Evolutionary conservation across 30 jellyfish, hydroid and myxozoan genomes (phyloP), one percentile per base, ranked within the genome.

Genomic region (Aurelia aurita complex sp. Pacific): DNA sequence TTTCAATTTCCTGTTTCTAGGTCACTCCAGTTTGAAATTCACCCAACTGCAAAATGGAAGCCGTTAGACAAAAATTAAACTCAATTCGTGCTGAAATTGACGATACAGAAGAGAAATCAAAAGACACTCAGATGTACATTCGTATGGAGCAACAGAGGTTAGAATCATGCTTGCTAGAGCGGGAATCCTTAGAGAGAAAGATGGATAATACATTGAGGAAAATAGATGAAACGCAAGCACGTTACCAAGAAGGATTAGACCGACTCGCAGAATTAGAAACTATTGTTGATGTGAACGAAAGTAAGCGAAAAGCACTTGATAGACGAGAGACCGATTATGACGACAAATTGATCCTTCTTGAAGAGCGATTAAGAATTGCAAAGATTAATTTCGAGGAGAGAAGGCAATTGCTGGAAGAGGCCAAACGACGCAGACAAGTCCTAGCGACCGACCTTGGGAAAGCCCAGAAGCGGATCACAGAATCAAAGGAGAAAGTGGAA

Each of bases 221-320:
- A 64, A 85, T 87, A 13, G 89, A 85, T 19, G 79, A 64, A 33
- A 89, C 98, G 5, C 89, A 92, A 42, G 88, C 69, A 17, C 86
- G 78, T n/a, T 73, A 83, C 43, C 95, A 82, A 74, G 92, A 62
- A 35, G 46, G 63, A 65, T 57, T 92, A 4, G 97, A 92, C 15
- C 51, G 84, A n/a, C 67, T 92, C 17, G 85, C 76, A 46, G 91
- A 87, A 2, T 10, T 85, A 23, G 97, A 87, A 62, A 79, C 90
- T 15, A 63, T 77, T 17, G 74, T 86, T 15, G 98, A 92, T 66
- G 69, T 79, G 2, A 92, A 91, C 65, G 98, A 92, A 65, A 87
- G 98, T 81, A 92, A 87, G 63, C 94, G 98, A 42, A 87, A 82
- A 64, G 89, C 82, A 10, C 71, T 92, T 66, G 98, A 92, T 66